These are phyloP conservation scores for Chondrosia reniformis DNA, from an alignment of 37 sponge, comb jelly and placozoan species.

Conservation along the genomic window DNA sequence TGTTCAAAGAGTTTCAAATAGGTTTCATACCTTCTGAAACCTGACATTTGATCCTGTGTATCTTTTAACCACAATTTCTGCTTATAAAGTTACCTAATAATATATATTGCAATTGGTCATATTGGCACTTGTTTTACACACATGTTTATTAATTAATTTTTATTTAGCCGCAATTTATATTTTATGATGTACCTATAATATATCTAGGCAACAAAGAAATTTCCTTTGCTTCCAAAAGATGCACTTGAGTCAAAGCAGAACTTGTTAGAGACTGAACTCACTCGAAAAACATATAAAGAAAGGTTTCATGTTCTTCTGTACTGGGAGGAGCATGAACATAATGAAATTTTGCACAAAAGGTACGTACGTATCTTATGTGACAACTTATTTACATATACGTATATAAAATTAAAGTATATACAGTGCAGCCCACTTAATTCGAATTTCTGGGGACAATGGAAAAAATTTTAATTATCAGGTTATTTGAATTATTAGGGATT, in stretches of 20 bases:
- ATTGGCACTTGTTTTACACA: too few relatives aligned
- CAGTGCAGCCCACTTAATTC: too few relatives aligned
- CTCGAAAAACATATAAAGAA: conserved; percentile 41
- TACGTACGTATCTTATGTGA: conserved; percentile 1
- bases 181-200: not conserved
- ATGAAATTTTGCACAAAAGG: conserved; percentile 27
- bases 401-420: not conserved
- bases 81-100: too few relatives aligned
- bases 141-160: too few relatives aligned
- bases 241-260: not conserved
- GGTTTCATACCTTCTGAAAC: too few relatives aligned
- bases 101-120: too few relatives aligned
- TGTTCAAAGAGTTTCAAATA: too few relatives aligned
- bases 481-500: too few relatives aligned
- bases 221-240: not conserved
- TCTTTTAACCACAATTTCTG: too few relatives aligned
- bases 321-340: conserved; percentile 69
- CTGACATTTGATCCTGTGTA: too few relatives aligned
- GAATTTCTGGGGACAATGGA: too few relatives aligned
- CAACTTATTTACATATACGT: not conserved
- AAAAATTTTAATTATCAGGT: too few relatives aligned
- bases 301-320: conserved; percentile 70
- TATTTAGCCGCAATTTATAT: not conserved
- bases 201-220: not conserved
- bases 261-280: conserved; percentile 8